Evolutionary conservation across 2,888 invertebrate species (phyloP).

Genomic region (Leptopilina syphax): DNA sequence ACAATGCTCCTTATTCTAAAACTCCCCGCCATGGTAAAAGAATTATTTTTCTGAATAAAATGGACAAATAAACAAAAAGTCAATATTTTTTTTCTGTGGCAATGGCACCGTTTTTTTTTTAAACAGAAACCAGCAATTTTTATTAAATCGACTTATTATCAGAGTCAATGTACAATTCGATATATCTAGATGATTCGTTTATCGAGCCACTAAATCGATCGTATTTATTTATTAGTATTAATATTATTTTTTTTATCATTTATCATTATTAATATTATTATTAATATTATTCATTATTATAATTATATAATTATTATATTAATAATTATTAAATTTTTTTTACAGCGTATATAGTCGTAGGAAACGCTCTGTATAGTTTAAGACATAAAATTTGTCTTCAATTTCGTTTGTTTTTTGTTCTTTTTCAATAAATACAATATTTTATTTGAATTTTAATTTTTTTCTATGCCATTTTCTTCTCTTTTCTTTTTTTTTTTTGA

Average conservation of each 20-base stretch:
- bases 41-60: no score
- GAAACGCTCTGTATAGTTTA: conserved; percentile 30
- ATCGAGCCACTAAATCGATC: conserved; percentile 38
- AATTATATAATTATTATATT: conserved; percentile 16
- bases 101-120: conserved; percentile 20
- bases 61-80: background rate
- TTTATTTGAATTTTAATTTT: no score
- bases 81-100: conserved; percentile 17
- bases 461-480: no score
- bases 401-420: no score
- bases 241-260: background rate
- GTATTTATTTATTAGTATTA: background rate
- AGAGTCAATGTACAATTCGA: conserved; percentile 37
- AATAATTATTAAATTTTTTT: conserved; percentile 27
- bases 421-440: no score
- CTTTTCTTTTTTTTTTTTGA: background rate
- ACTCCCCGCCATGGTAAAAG: no score
- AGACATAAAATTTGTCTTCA: background rate
- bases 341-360: conserved; percentile 35
- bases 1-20: no score
- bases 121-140: conserved; percentile 39
- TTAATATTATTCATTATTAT: no score
- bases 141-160: conserved; percentile 41
- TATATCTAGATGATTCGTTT: conserved; percentile 34
- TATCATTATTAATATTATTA: background rate